Base-by-base conservation (phyloP, 2,113 vertebrate species). In the Poeciliopsis occidentalis region DNA sequence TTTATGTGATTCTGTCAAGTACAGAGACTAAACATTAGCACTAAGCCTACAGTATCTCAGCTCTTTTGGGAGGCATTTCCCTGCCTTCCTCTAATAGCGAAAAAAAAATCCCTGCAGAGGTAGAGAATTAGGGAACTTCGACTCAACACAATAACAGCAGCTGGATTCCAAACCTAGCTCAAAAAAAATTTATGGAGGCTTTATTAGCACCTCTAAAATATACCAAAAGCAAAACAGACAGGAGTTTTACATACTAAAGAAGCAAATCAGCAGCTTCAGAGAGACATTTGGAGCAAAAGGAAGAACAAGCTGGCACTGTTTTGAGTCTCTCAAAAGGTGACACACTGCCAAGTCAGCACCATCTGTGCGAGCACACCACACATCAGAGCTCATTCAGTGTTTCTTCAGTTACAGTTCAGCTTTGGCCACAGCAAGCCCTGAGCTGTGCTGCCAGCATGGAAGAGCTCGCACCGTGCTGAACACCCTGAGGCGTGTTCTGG, bases 11-110 rank as follows among this genome's bases (percentile, higher is more conserved):
- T 77, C 86, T 82, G 81, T 69, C 73, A 87, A 81, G 67, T 81
- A 71, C 87, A 82, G 80, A 79, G 83, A 87, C 89, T 90, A 83
- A 85, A 86, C 86, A 86, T 85, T 80, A 77, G 89, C 84, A 89
- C 89, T 80, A 81, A 82, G 31, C 51, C 74, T 65, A 75, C 78
- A 88, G 87, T 87, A 73, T 78, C 63, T 73, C 39, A 47, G 70
- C 62, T 72, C 19, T 57, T 57, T 57, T 70, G 64, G 61, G 44
- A 75, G 87, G 81, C 73, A 76, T 70, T 82, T 68, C 76, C 82
- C 75, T 88, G 67, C 82, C 77, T 84, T 62, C 60, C 22, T 76
- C 44, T 32, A 87, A 72, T 30, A 15, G 39, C 1, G 12, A 4
- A 13, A 41, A 41, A 41, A 41, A 76, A 81, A 57, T 32, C 37